A percentile compares a stretch with the other conserved stretches of the same genome.
Conservation (phyloP, 1,140 invertebrate species). For the Eueides isabella region DNA sequence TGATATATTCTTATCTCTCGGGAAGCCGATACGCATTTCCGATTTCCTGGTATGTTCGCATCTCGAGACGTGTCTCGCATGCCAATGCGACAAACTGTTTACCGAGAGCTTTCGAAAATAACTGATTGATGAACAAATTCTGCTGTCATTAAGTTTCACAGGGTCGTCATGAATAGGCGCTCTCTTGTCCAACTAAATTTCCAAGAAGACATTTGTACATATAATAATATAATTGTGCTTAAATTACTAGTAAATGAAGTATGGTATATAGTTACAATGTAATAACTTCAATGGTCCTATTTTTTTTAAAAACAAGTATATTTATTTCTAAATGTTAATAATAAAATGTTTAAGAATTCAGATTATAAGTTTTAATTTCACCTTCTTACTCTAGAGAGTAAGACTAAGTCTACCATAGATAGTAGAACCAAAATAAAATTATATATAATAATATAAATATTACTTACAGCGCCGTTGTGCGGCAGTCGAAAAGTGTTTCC, state of each 20-base stretch:
- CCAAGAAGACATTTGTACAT: conserved; percentile 1
- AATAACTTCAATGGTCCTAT: too few species aligned
- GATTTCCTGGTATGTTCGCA: conserved; percentile 33
- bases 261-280: too few species aligned
- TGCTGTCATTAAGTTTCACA: not conserved
- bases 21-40: conserved; percentile 36
- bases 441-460: not conserved
- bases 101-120: conserved; percentile 2
- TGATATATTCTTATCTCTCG: conserved; percentile 36
- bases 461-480: not conserved
- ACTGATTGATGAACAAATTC: conserved; percentile 5
- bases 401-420: too few species aligned
- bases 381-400: too few species aligned
- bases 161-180: not conserved
- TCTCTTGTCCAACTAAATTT: not conserved
- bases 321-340: too few species aligned
- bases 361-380: too few species aligned
- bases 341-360: too few species aligned
- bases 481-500: not conserved
- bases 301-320: too few species aligned
- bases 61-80: conserved; percentile 30
- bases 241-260: too few species aligned
- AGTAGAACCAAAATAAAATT: too few species aligned
- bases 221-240: too few species aligned
- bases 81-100: conserved; percentile 23